These are phyloP conservation scores for Ailuropoda melanoleuca DNA, from an alignment of 2,113 vertebrate genomes.

Conservation along the genomic window DNA sequence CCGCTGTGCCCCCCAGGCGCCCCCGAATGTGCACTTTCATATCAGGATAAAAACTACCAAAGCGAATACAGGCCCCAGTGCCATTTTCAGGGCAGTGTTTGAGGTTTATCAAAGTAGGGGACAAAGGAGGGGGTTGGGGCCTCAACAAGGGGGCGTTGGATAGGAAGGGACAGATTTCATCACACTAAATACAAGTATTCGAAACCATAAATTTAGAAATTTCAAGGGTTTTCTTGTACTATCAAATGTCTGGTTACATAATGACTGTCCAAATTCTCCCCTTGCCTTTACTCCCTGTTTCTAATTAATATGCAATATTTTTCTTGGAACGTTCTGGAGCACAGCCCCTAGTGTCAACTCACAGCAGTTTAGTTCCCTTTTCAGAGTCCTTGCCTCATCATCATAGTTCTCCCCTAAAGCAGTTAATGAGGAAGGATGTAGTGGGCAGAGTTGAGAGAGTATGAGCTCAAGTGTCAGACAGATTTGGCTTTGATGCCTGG, in stretches of 20 bases:
- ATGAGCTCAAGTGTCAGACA: neutral
- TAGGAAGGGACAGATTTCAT: neutral
- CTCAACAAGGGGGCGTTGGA: neutral
- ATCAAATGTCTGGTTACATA: neutral
- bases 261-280: neutral
- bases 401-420: neutral
- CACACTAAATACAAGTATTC: neutral
- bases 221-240: neutral
- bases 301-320: neutral
- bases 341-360: neutral
- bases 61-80: neutral
- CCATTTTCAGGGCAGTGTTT: neutral
- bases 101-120: neutral
- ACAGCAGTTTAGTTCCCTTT: neutral
- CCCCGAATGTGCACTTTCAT: neutral
- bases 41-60: neutral
- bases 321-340: neutral
- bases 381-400: neutral
- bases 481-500: neutral
- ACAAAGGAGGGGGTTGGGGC: rapidly evolving
- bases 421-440: neutral
- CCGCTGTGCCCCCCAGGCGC: too few relatives aligned
- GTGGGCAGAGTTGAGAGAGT: neutral
- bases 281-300: neutral
- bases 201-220: neutral